Percentiles rank a stretch among this genome's conserved stretches.
Conservation (phyloP, 2,797 vertebrate species). For the Lepus oiostolus region DNA sequence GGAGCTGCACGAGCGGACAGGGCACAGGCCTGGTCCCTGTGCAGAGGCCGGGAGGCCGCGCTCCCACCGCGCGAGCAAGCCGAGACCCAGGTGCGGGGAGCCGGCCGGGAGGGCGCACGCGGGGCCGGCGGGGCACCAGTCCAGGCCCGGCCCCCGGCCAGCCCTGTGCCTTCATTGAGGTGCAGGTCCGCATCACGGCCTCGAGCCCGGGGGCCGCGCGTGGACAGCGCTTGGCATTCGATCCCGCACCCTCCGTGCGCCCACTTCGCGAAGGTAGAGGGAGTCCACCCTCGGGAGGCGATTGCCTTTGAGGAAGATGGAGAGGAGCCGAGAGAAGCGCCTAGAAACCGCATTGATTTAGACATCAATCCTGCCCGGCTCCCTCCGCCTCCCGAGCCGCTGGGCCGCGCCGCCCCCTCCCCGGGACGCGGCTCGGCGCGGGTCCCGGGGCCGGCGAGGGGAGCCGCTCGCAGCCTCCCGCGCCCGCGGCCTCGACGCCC, state of each 20-base stretch:
- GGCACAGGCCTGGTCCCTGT: neutral
- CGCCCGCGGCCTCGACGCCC: conserved; percentile 39
- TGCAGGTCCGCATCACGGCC: neutral
- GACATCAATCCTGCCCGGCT: conserved; percentile 82
- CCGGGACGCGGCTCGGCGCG: neutral
- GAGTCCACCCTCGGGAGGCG: conserved; percentile 44
- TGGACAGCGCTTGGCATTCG: neutral
- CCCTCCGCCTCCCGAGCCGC: conserved; percentile 66
- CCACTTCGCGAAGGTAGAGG: neutral
- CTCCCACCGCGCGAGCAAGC: neutral
- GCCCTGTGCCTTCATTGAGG: neutral
- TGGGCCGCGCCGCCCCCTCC: conserved; percentile 40
- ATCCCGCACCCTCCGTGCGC: neutral
- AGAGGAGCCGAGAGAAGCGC: conserved; percentile 71
- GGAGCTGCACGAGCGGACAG: neutral
- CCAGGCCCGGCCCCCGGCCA: neutral
- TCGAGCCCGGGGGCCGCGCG: fast-evolving
- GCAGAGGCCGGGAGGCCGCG: neutral
- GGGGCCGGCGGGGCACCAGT: neutral
- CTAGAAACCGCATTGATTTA: conserved; percentile 85
- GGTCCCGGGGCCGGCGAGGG: neutral
- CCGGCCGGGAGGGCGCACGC: no score
- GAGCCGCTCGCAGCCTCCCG: neutral
- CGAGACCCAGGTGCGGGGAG: neutral
- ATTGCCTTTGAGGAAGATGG: conserved; percentile 73